A percentile compares a stretch with the other conserved stretches of the same genome.
Conservation (phyloP, 2,888 invertebrate genomes). For the Cephus sareptanus region DNA sequence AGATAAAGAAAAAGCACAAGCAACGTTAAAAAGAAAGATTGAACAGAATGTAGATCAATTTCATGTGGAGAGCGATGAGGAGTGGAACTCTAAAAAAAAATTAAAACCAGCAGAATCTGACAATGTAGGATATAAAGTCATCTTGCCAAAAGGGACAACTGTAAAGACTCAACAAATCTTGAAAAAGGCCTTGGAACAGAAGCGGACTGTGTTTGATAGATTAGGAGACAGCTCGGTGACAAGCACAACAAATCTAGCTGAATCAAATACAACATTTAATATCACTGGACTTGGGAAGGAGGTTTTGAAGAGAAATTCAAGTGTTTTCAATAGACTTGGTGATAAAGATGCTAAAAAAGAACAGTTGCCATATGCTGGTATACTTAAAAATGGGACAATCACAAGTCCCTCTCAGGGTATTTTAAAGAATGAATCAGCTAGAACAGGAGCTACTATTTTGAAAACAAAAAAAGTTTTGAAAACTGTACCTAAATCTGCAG, state of each 20-base stretch:
- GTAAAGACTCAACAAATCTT: constrained; percentile 63
- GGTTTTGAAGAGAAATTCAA: constrained; percentile 50
- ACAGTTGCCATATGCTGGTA: constrained; percentile 35
- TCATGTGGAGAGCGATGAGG: constrained; percentile 4
- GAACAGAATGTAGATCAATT: constrained; percentile 22
- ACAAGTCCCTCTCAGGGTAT: constrained; percentile 44
- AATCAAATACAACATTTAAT: constrained; percentile 52
- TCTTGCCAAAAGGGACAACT: constrained; percentile 66
- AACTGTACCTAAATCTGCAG: constrained; percentile 37
- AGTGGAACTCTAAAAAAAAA: constrained; percentile 29
- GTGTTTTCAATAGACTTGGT: constrained; percentile 62
- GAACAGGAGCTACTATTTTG: constrained; percentile 27
- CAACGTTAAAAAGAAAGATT: constrained; percentile 49
- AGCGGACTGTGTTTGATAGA: constrained; percentile 68
- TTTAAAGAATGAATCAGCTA: constrained; percentile 46
- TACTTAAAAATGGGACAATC: constrained; percentile 53
- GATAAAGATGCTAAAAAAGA: constrained; percentile 55
- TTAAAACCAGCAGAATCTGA: constrained; percentile 58
- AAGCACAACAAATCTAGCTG: constrained; percentile 60
- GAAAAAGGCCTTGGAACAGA: constrained; percentile 56
- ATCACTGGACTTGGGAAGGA: constrained; percentile 60
- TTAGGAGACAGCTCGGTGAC: constrained; percentile 67
- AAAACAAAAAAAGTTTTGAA: constrained; percentile 35
- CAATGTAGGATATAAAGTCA: constrained; percentile 65
- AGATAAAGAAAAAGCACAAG: constrained; percentile 22